Evolutionary conservation across 2,888 invertebrate species (phyloP).

Genomic region (Nyleta sp.): DNA sequence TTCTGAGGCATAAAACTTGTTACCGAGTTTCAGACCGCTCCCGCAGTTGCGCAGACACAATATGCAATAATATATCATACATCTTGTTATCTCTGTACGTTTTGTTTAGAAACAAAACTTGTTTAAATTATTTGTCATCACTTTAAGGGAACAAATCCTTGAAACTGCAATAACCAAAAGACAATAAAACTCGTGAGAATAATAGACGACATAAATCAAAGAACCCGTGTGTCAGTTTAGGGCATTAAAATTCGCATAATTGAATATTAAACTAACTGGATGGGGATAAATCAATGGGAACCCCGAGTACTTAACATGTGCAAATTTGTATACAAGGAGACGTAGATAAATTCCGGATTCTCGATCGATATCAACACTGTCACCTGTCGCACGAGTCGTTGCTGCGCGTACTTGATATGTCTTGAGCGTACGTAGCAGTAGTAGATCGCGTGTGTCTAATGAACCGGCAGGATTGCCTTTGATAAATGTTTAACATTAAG

Average conservation of each 20-base stretch:
- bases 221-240: conserved; percentile 31
- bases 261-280: conserved; percentile 55
- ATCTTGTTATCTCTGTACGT: too few relatives aligned
- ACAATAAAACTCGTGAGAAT: neutral
- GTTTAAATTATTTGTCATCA: too few relatives aligned
- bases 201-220: conserved; percentile 27
- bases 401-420: conserved; percentile 61
- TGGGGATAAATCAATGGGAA: conserved; percentile 57
- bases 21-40: too few relatives aligned
- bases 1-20: too few relatives aligned
- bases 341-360: conserved; percentile 59
- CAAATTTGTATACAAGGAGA: conserved; percentile 61
- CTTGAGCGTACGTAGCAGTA: conserved; percentile 45
- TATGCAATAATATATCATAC: too few relatives aligned
- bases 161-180: neutral
- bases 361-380: conserved; percentile 63
- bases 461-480: conserved; percentile 69
- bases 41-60: too few relatives aligned
- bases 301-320: conserved; percentile 57
- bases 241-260: conserved; percentile 61
- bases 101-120: too few relatives aligned
- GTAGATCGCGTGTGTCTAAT: conserved; percentile 67
- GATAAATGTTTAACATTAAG: conserved; percentile 72
- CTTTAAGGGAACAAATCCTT: too few relatives aligned
- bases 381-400: conserved; percentile 65